A percentile compares a stretch with the other conserved stretches of the same genome.
Conservation (phyloP, 1,140 invertebrate genomes). For the Ephestia elutella region DNA sequence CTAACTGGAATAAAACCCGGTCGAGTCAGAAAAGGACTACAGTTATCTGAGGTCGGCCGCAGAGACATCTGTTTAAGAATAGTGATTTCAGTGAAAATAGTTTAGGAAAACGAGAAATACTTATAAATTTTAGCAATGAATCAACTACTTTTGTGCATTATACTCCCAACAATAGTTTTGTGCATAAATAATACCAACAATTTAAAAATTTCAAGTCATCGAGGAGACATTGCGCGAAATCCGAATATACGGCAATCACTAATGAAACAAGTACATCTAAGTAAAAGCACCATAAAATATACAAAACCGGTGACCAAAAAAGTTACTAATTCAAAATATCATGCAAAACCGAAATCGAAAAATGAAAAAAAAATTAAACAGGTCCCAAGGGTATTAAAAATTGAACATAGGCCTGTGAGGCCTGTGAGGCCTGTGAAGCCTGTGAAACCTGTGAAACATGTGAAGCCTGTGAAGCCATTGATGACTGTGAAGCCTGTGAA, state of each 20-base stretch:
- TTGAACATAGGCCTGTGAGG: not conserved
- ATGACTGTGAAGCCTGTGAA: no score
- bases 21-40: not conserved
- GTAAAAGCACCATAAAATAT: not conserved
- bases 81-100: not conserved
- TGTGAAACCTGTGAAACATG: not conserved
- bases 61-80: not conserved
- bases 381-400: not conserved
- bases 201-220: not conserved
- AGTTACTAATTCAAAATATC: not conserved
- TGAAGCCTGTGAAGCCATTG: no score
- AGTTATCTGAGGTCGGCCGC: not conserved
- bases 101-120: not conserved
- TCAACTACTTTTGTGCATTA: not conserved
- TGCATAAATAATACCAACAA: not conserved
- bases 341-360: not conserved
- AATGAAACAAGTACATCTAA: not conserved
- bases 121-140: not conserved
- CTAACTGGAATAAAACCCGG: not conserved
- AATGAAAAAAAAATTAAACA: not conserved
- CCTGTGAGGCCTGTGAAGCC: not conserved
- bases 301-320: not conserved
- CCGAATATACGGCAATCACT: not conserved
- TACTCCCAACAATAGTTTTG: not conserved
- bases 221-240: not conserved